Base-by-base conservation (phyloP, 2,888 invertebrate species). In the Pherbina coryleti region DNA sequence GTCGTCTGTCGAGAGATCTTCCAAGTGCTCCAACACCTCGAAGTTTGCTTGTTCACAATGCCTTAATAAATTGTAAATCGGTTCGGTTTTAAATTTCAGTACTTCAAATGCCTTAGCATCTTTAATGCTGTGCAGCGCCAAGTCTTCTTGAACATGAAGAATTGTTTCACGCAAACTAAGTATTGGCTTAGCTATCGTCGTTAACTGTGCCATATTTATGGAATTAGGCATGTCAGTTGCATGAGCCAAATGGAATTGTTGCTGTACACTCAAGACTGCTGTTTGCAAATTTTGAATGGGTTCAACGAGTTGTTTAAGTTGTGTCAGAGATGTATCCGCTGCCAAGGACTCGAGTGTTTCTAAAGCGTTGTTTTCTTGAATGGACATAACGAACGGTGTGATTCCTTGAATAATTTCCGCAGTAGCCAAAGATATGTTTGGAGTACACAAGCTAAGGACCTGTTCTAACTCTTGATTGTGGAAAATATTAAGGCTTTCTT, bases 1-100 rank as follows among this genome's bases (percentile, higher is more conserved):
- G 81, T 92, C 91, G 73, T 92, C 90, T 8, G 92, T 91, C 5
- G 92, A 92, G 83, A 92, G 88, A 60, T 92, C 92, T 49, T 90
- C 91, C 5, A 88, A 84, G 9, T 87, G 90, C 84, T 93, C 92
- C 53, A 92, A 62, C 0, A 83, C 80, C 53, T 88, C 84, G 0
- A 81, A 71, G 71, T 89, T 85, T 0, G 87, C 81, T 49, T 85
- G 85, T 31, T 89, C 88, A 55, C 89, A 86, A 70, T 87, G 85
- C 67, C 88, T 82, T 4, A 87, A 67, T 8, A 84, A 72, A 55
- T 82, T 77, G 64, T 83, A 84, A 19, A 87, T 75, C 0, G 85
- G 81, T 0, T 76, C 51, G 4, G 84, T 83, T 62, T 85, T 80
- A 11, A 81, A 79, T 74, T 84, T 83, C 1, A 86, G 53, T 0